These are phyloP conservation scores for Morpho achilles DNA, from an alignment of 2,888 invertebrate species.

Conservation along the genomic window DNA sequence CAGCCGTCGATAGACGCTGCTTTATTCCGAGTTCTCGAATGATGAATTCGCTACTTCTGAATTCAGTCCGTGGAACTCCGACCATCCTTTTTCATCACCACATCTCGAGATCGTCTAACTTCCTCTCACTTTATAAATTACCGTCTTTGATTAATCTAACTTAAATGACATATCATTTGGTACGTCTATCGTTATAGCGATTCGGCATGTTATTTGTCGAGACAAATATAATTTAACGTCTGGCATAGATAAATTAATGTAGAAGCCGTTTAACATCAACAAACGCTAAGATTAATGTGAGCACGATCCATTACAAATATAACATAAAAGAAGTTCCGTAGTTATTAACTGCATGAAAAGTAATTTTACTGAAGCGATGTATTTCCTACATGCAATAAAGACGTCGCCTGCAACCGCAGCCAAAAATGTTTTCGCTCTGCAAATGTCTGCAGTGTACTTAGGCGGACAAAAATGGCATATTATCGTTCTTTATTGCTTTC, in stretches of 20 bases:
- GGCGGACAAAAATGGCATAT: slow-evolving; percentile 26
- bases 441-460: slow-evolving; percentile 29
- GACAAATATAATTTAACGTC: slow-evolving; percentile 10
- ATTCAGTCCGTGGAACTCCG: too few relatives aligned
- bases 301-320: slow-evolving; percentile 21
- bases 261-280: slow-evolving; percentile 20
- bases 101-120: too few relatives aligned
- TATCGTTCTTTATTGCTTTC: slow-evolving; percentile 27
- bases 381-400: slow-evolving; percentile 33
- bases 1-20: too few relatives aligned
- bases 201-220: slow-evolving; percentile 7
- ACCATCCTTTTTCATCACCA: too few relatives aligned
- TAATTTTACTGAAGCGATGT: slow-evolving; percentile 30
- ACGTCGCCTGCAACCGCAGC: slow-evolving; percentile 33
- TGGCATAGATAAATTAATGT: slow-evolving; percentile 22
- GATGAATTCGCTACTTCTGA: too few relatives aligned
- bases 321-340: slow-evolving; percentile 26
- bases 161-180: too few relatives aligned
- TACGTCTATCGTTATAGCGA: too few relatives aligned
- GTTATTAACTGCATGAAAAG: slow-evolving; percentile 33
- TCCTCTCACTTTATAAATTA: too few relatives aligned
- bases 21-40: too few relatives aligned
- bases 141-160: too few relatives aligned
- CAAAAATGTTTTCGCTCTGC: slow-evolving; percentile 33
- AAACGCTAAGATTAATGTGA: slow-evolving; percentile 23